Conservation (phyloP, 2,113 vertebrate species). For the Panthera uncia region DNA sequence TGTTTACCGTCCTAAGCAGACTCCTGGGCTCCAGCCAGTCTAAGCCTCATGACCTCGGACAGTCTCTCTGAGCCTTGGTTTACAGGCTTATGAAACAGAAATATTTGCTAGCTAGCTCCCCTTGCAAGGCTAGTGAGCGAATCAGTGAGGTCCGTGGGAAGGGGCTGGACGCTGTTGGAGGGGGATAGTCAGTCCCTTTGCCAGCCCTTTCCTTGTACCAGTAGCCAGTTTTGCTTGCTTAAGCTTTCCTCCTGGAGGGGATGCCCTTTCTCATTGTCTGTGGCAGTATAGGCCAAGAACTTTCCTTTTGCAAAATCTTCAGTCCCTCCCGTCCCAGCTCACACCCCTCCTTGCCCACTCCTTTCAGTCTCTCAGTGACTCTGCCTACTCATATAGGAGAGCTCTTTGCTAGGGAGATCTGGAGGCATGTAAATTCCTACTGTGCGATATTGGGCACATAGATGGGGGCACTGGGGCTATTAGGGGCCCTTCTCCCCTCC, state of each 20-base stretch:
- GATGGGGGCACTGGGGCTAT: neutral
- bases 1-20: neutral
- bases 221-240: neutral
- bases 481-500: neutral
- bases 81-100: conserved; percentile 2
- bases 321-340: neutral
- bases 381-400: neutral
- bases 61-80: neutral
- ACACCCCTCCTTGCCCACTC: neutral
- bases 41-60: neutral
- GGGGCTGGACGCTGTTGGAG: neutral
- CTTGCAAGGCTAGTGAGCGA: neutral
- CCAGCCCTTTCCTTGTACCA: neutral
- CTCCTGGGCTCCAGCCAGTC: neutral
- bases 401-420: neutral
- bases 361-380: neutral
- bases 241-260: neutral
- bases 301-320: neutral
- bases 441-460: neutral
- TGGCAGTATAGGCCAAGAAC: neutral
- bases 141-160: neutral
- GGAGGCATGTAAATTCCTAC: neutral
- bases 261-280: neutral
- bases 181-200: neutral
- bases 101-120: neutral